A percentile compares a stretch with the other conserved stretches of the same genome.
Evolutionary conservation across 2,888 invertebrate species (phyloP).

Genomic region (Sarcophaga subvicina): DNA sequence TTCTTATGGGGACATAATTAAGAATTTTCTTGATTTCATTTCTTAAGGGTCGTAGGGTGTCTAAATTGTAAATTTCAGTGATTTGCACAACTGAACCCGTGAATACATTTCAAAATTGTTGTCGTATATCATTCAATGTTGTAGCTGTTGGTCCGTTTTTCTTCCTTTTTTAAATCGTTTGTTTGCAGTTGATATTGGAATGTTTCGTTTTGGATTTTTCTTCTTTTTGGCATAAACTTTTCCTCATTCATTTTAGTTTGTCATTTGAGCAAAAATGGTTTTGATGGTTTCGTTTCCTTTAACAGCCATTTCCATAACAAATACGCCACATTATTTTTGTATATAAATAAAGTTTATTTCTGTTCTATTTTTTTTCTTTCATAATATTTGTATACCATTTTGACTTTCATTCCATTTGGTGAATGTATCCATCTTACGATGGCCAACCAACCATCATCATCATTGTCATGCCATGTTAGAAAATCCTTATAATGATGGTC

Average conservation of each 20-base stretch:
- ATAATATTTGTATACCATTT: constrained; percentile 29
- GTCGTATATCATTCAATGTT: constrained; percentile 62
- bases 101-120: constrained; percentile 55
- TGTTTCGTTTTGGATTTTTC: background rate
- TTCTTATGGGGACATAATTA: too few species aligned
- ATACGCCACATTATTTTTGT: too few species aligned
- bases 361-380: constrained; percentile 16
- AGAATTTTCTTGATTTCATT: too few species aligned
- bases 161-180: background rate
- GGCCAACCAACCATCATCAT: constrained; percentile 46
- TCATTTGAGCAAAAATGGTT: constrained; percentile 53
- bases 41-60: constrained; percentile 10
- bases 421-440: constrained; percentile 34
- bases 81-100: constrained; percentile 41
- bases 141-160: constrained; percentile 35
- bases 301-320: background rate
- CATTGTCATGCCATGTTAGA: constrained; percentile 19
- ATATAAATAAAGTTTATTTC: background rate
- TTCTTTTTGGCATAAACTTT: constrained; percentile 64
- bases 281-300: constrained; percentile 56
- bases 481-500: constrained; percentile 54
- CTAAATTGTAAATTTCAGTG: constrained; percentile 44
- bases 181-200: background rate
- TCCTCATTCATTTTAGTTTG: constrained; percentile 52
- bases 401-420: constrained; percentile 10